Evolutionary conservation across 2,113 vertebrate genomes (phyloP).

Genomic region (Perccottus glenii): DNA sequence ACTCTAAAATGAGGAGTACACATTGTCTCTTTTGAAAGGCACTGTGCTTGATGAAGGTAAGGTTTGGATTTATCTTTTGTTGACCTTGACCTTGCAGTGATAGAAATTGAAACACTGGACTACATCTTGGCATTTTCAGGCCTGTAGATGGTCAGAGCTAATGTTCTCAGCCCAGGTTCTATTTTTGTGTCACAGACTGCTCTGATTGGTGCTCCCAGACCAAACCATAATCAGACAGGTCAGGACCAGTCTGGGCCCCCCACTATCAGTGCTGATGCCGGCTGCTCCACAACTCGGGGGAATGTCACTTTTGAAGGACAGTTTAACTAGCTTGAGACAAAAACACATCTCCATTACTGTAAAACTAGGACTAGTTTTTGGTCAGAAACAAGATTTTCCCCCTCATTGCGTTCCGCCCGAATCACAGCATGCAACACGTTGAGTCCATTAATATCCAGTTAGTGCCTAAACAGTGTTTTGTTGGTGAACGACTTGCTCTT

Average conservation of each 20-base stretch:
- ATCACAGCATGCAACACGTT: background rate
- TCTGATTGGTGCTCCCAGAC: conserved; percentile 9
- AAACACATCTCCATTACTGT: background rate
- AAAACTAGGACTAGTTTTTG: background rate
- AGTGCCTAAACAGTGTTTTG: conserved; percentile 6
- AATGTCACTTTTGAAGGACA: conserved; percentile 60
- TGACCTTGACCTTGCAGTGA: no score
- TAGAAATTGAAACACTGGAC: no score
- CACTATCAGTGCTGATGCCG: conserved; percentile 27
- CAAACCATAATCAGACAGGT: conserved; percentile 50
- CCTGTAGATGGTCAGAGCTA: no score
- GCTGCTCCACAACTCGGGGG: conserved; percentile 30
- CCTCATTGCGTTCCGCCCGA: background rate
- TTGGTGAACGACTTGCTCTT: conserved; percentile 3
- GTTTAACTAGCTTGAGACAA: conserved; percentile 30
- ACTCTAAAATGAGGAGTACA: no score
- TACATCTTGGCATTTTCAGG: no score
- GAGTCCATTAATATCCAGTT: background rate
- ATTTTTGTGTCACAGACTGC: background rate
- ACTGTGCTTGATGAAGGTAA: no score
- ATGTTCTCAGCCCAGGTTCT: background rate
- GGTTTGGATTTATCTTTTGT: no score
- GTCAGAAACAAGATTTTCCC: no score
- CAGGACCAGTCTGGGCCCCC: conserved; percentile 33
- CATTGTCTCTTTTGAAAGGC: no score